Percentiles rank a stretch among this genome's conserved stretches.
phyloP scores from a whole-genome alignment of 2,888 invertebrate species.

The Macrophya alboannulata region DNA sequence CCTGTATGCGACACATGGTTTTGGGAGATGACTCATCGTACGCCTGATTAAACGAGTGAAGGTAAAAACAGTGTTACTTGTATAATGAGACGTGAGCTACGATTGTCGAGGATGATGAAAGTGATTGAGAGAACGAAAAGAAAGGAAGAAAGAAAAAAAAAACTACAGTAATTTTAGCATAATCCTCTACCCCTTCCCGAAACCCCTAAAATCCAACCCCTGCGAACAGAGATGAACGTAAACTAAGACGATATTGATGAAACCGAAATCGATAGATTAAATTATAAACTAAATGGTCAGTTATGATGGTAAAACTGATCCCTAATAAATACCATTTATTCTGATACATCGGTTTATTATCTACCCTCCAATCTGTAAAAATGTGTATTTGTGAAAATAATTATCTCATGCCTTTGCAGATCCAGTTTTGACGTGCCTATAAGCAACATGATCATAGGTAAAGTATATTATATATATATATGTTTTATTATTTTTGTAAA shows the following conservation, averaged over 20 bases:
- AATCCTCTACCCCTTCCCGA: background rate
- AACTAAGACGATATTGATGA: conserved; percentile 16
- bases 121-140: background rate
- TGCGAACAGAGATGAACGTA: conserved; percentile 1
- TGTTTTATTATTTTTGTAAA: too few relatives aligned
- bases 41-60: conserved; percentile 18
- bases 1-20: background rate
- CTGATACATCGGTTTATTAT: conserved; percentile 70
- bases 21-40: conserved; percentile 29
- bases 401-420: background rate
- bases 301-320: conserved; percentile 65
- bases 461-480: too few relatives aligned
- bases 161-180: conserved; percentile 25
- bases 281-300: conserved; percentile 42
- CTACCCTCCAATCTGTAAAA: conserved; percentile 56
- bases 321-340: conserved; percentile 74
- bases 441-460: too few relatives aligned
- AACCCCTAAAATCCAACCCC: background rate
- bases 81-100: conserved; percentile 43
- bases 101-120: conserved; percentile 32
- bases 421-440: background rate
- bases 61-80: conserved; percentile 24
- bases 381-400: background rate
- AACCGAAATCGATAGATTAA: conserved; percentile 28
- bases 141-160: background rate